Conservation (phyloP, 1,140 invertebrate genomes). For the Metaphire vulgaris region DNA sequence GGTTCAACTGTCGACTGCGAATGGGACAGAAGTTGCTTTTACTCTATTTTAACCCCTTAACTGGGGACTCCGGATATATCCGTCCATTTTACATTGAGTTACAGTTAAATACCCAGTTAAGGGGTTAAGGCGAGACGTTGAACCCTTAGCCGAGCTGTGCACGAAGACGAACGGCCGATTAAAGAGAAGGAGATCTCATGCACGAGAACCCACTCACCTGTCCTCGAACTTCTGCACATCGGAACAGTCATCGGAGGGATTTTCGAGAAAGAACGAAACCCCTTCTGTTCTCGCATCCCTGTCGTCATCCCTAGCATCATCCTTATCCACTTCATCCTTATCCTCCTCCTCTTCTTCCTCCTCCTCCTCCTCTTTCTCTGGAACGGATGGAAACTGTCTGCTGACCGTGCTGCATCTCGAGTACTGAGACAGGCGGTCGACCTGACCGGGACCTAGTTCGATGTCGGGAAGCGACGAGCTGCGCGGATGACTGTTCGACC, state of each 20-base stretch:
- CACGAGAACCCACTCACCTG: too few relatives aligned
- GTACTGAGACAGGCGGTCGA: neutral
- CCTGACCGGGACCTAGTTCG: neutral
- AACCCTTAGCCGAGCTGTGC: too few relatives aligned
- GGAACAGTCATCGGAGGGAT: neutral
- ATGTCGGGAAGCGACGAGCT: neutral
- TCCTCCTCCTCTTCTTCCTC: neutral
- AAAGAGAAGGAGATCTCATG: too few relatives aligned
- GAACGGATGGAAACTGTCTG: neutral
- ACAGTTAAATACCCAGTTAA: too few relatives aligned
- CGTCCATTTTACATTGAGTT: too few relatives aligned
- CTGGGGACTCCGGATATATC: too few relatives aligned
- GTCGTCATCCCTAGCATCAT: neutral
- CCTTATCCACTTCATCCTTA: neutral
- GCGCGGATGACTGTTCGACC: neutral
- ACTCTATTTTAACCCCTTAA: too few relatives aligned
- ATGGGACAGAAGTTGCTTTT: too few relatives aligned
- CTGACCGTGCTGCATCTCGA: neutral
- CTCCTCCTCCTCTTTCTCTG: neutral
- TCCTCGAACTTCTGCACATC: neutral
- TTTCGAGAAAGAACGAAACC: neutral
- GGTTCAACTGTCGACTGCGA: too few relatives aligned
- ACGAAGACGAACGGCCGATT: too few relatives aligned
- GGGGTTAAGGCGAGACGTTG: too few relatives aligned
- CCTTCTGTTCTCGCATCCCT: neutral